Conservation (phyloP, 1,140 invertebrate species). For the Drosophila melanogaster region DNA sequence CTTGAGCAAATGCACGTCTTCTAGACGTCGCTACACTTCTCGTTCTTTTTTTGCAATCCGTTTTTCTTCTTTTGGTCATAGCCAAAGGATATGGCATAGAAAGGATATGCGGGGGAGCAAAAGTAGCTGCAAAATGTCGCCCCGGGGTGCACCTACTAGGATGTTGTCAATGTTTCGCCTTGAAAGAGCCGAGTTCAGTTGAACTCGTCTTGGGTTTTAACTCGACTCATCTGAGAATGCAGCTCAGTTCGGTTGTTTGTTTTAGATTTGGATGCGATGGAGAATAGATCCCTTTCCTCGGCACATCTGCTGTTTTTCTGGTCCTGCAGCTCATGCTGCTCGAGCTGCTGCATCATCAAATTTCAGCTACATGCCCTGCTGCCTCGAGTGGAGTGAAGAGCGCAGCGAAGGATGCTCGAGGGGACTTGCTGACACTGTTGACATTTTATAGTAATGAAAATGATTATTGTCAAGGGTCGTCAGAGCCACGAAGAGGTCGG, state of each 20-base stretch:
- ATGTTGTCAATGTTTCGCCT: constrained; percentile 59
- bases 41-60: background rate
- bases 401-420: constrained; percentile 32
- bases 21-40: constrained; percentile 44
- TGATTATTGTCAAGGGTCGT: constrained; percentile 77
- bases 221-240: constrained; percentile 34
- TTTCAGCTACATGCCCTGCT: constrained; percentile 67
- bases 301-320: constrained; percentile 11
- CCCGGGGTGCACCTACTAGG: constrained; percentile 41
- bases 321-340: constrained; percentile 27
- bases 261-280: constrained; percentile 55
- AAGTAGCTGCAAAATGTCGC: constrained; percentile 74
- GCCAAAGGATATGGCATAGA: constrained; percentile 33
- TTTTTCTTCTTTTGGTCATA: constrained; percentile 32
- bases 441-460: constrained; percentile 73
- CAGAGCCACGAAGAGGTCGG: constrained; percentile 25
- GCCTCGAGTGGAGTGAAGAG: background rate
- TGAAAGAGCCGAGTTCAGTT: constrained; percentile 39
- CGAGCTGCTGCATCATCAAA: constrained; percentile 66
- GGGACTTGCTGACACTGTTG: constrained; percentile 64
- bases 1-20: constrained; percentile 82
- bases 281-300: constrained; percentile 27
- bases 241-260: constrained; percentile 61
- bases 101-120: constrained; percentile 25
- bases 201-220: background rate